Base-by-base conservation (phyloP, 1,140 invertebrate genomes). In the Sinonovacula constricta region DNA sequence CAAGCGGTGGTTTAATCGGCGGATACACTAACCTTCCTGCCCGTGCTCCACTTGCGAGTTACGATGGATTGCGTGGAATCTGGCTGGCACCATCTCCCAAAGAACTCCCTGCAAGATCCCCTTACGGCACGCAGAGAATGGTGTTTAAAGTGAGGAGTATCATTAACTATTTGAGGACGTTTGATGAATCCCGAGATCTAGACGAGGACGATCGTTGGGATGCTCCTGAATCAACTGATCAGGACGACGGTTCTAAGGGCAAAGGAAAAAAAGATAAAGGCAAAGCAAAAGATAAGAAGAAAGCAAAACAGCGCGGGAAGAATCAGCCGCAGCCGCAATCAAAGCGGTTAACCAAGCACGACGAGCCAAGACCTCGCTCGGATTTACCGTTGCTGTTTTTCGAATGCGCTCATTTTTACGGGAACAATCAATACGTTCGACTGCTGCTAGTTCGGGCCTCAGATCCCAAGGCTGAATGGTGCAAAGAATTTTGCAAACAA, bases 61-160 rank as follows among this genome's bases (percentile, higher is more conserved):
- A 66, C 31, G 31, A 36, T 4, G 71, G 26, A 14, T 7, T 75
- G n/a, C 33, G 39, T 24, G 71, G 71, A 26, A 53, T 66, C 15
- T 75, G 71, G 71, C 28, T 75, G 1, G 62, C 71, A 1, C 59
- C 54, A 15, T 75, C 71, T 12, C 15, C 28, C 10, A n/a, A 34
- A 39, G 62, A 75, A 4, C 60, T 75, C 0, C 71, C 71, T 18
- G 31, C 31, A 5, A 26, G 51, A n/a, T 75, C 71, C 0, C 71
- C 71, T 14, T 75, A 75, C 45, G 71, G 71, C 7, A 75, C 71
- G n/a, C 71, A 75, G 30, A 65, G 71, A 33, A 65, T 75, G 28
- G 22, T 33, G 14, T 54, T 75, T 28, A 24, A 39, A 22, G 71
- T 75, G 2, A 34, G 53, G 22, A 57, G 65, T 33, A 66, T 75